Evolutionary conservation across 2,113 vertebrate species (phyloP).

Genomic region (Vicugna pacos): DNA sequence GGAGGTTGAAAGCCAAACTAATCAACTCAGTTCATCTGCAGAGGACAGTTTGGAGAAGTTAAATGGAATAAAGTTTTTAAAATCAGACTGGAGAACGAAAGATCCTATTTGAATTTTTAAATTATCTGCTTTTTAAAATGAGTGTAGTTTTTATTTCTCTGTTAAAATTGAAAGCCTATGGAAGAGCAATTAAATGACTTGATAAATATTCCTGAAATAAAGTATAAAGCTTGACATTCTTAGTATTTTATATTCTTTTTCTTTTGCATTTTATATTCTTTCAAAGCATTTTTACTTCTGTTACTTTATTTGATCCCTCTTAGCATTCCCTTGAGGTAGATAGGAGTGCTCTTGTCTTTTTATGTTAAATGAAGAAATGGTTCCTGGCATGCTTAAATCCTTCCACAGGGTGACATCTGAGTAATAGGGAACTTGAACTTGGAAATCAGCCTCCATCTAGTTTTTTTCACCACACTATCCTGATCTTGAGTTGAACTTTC

Average conservation of each 20-base stretch:
- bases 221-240: constrained; percentile 33
- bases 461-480: background rate
- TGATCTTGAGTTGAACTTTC: constrained; percentile 19
- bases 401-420: background rate
- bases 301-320: background rate
- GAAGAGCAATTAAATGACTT: constrained; percentile 19
- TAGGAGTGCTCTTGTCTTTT: background rate
- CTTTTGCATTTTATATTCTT: background rate
- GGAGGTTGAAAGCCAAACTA: constrained; percentile 30
- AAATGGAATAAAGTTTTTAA: background rate
- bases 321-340: background rate
- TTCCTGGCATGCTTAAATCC: background rate
- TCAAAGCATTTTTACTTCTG: background rate
- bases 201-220: background rate
- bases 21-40: background rate
- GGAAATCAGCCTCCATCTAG: background rate
- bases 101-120: constrained; percentile 36
- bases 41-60: background rate
- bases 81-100: constrained; percentile 22
- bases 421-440: background rate
- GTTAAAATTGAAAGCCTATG: constrained; percentile 47
- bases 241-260: background rate
- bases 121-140: background rate
- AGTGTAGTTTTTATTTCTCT: constrained; percentile 28
- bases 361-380: background rate